Conservation (phyloP, 2,113 vertebrate genomes). For the Tetraodon nigroviridis region DNA sequence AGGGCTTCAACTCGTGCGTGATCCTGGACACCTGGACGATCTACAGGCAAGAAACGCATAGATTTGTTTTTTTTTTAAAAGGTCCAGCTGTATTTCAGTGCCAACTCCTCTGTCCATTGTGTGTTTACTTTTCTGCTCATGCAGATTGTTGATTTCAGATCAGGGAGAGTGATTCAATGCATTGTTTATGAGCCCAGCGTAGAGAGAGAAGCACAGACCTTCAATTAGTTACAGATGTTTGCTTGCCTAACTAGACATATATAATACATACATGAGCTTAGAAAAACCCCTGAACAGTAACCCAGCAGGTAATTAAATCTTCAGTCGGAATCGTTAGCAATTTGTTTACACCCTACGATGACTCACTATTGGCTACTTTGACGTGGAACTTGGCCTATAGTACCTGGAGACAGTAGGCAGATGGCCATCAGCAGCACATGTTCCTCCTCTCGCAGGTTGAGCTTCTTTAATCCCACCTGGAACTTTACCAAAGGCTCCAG, state of each 20-base stretch:
- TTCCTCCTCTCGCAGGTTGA: conserved; percentile 89
- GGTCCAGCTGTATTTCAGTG: too few relatives aligned
- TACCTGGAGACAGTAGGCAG: conserved; percentile 96
- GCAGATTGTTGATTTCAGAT: conserved; percentile 27
- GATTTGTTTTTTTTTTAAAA: too few relatives aligned
- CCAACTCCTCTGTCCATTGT: neutral
- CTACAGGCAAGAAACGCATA: conserved; percentile 56
- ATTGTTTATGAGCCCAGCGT: conserved; percentile 36
- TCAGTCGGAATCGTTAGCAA: too few relatives aligned
- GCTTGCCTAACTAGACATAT: conserved; percentile 29
- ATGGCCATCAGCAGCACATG: conserved; percentile 98
- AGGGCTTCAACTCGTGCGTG: conserved; percentile 83
- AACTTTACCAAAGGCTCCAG: conserved; percentile 94
- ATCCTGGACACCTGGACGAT: conserved; percentile 90
- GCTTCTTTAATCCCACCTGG: conserved; percentile 94
- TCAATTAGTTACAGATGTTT: conserved; percentile 22
- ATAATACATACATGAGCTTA: conserved; percentile 27
- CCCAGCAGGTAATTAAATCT: too few relatives aligned
- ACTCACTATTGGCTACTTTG: conserved; percentile 6
- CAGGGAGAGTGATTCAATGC: conserved; percentile 18
- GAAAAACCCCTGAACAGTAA: neutral
- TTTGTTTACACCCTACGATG: conserved; percentile 16
- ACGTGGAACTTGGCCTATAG: conserved; percentile 10
- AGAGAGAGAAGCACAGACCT: conserved; percentile 38
- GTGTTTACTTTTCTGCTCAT: conserved; percentile 8